Conservation (phyloP, 37 sponge, comb jelly and placozoan genomes). For the Corticium candelabrum region DNA sequence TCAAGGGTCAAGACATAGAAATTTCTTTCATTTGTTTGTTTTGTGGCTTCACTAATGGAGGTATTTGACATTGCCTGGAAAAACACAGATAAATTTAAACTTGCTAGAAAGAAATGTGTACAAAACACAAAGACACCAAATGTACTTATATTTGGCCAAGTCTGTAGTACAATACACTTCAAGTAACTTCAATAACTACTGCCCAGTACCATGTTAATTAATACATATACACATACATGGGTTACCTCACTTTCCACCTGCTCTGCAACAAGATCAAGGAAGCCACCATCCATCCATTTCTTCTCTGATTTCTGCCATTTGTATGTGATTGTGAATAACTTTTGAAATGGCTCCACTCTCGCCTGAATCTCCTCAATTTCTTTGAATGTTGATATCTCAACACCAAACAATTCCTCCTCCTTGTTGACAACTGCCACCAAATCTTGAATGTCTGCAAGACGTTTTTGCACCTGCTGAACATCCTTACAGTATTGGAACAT, state of each 20-base stretch:
- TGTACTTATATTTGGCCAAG: too few relatives aligned
- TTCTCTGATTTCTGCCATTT: slow-evolving; percentile 95
- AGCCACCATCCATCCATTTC: slow-evolving; percentile 93
- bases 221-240: not conserved
- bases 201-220: too few relatives aligned
- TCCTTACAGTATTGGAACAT: slow-evolving; percentile 76
- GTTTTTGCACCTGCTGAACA: slow-evolving; percentile 54
- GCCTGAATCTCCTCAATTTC: slow-evolving; percentile 68
- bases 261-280: slow-evolving; percentile 87
- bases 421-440: slow-evolving; percentile 70
- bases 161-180: too few relatives aligned
- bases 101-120: not conserved
- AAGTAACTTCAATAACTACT: too few relatives aligned
- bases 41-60: too few relatives aligned
- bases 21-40: too few relatives aligned
- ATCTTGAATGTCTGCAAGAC: slow-evolving; percentile 58
- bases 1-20: too few relatives aligned
- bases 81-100: too few relatives aligned
- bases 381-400: slow-evolving; percentile 78
- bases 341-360: slow-evolving; percentile 77
- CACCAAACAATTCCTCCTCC: slow-evolving; percentile 92
- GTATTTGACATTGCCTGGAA: too few relatives aligned
- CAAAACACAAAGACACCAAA: not conserved
- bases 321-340: slow-evolving; percentile 73
- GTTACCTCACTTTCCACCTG: slow-evolving; percentile 74